phyloP scores from a whole-genome alignment of 2,888 invertebrate species.

The Coenonympha glycerion region DNA sequence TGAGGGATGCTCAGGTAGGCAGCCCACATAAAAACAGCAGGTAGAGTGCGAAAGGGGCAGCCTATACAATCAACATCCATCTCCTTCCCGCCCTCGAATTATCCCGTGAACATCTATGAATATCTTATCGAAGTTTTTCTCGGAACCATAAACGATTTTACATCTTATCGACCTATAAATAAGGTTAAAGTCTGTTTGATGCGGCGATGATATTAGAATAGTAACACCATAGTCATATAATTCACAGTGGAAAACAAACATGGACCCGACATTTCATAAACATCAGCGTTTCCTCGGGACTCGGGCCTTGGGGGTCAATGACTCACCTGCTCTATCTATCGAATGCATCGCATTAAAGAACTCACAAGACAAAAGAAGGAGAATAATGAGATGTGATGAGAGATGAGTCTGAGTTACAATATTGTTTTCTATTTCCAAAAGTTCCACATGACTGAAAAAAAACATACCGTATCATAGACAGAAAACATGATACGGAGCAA shows the following conservation, averaged over 20 bases:
- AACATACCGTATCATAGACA: too few relatives aligned
- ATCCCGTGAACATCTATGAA: constrained; percentile 23
- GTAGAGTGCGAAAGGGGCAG: constrained; percentile 37
- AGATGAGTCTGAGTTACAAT: too few relatives aligned
- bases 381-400: too few relatives aligned
- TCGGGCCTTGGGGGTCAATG: constrained; percentile 27
- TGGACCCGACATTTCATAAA: constrained; percentile 22
- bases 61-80: constrained; percentile 10
- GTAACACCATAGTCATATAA: constrained; percentile 19
- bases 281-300: constrained; percentile 27
- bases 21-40: constrained; percentile 43
- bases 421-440: too few relatives aligned
- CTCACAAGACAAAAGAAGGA: background rate
- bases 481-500: too few relatives aligned
- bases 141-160: background rate
- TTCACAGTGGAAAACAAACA: constrained; percentile 29
- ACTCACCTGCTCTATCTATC: constrained; percentile 26
- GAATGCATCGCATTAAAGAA: constrained; percentile 8
- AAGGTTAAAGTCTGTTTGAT: background rate
- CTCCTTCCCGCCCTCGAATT: constrained; percentile 26
- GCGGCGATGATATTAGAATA: constrained; percentile 11
- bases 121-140: constrained; percentile 28
- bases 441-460: too few relatives aligned
- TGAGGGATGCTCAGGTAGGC: constrained; percentile 38
- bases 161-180: background rate